Conservation (phyloP, 92 coral and sea anemone genomes). For the Palythoa grandiflora region DNA sequence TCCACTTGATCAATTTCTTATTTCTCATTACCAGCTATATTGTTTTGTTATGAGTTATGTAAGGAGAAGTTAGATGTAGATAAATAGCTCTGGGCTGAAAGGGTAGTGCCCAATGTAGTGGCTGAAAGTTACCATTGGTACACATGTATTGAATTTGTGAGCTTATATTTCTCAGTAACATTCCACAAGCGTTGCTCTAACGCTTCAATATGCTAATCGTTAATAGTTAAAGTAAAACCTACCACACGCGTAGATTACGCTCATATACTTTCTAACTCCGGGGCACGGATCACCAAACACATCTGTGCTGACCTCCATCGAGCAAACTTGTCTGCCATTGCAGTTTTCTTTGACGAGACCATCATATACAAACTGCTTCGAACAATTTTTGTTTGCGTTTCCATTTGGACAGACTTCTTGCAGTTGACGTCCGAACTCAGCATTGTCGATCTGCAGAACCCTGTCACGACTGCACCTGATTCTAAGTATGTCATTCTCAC, state of each 20-base stretch:
- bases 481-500: conserved; percentile 29
- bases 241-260: conserved; percentile 62
- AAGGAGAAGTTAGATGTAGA: too few relatives aligned
- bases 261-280: conserved; percentile 48
- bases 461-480: conserved; percentile 7
- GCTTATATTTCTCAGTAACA: too few relatives aligned
- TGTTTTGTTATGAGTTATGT: too few relatives aligned
- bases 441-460: conserved; percentile 12
- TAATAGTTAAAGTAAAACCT: conserved; percentile 3
- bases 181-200: too few relatives aligned
- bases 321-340: conserved; percentile 40
- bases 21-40: too few relatives aligned
- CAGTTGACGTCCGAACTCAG: conserved; percentile 20
- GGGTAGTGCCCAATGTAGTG: too few relatives aligned
- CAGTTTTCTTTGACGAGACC: conserved; percentile 37
- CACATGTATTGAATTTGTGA: too few relatives aligned
- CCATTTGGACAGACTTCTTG: conserved; percentile 26
- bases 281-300: conserved; percentile 64
- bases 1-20: too few relatives aligned
- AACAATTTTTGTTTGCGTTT: conserved; percentile 21
- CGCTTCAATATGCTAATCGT: too few relatives aligned
- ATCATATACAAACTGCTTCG: not conserved
- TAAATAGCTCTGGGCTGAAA: too few relatives aligned
- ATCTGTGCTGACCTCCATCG: conserved; percentile 23
- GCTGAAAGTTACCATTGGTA: too few relatives aligned